These are phyloP conservation scores for Ormia ochracea DNA, from an alignment of 2,888 invertebrate genomes.

Conservation along the genomic window DNA sequence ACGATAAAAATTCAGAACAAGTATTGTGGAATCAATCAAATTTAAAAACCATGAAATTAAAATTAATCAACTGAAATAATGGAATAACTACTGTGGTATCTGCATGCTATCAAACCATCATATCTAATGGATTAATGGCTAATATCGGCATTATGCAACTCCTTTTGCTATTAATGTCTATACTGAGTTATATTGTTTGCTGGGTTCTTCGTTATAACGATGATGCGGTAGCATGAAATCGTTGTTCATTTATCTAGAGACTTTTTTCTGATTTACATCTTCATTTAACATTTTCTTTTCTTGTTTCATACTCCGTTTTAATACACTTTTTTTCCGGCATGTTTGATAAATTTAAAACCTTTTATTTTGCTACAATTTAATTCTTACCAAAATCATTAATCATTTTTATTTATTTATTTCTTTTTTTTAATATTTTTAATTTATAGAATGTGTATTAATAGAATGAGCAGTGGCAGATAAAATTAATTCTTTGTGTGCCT, in stretches of 20 bases:
- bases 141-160: too few relatives aligned
- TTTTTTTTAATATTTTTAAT: background rate
- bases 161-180: too few relatives aligned
- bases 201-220: background rate
- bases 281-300: background rate
- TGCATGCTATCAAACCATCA: too few relatives aligned
- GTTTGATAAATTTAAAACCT: conserved; percentile 44
- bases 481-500: too few relatives aligned
- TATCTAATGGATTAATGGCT: too few relatives aligned
- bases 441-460: too few relatives aligned
- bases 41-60: too few relatives aligned
- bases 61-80: too few relatives aligned
- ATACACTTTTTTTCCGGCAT: conserved; percentile 22
- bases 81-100: too few relatives aligned
- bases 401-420: conserved; percentile 1
- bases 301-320: background rate
- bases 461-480: too few relatives aligned
- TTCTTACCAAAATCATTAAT: conserved; percentile 54
- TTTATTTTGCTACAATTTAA: conserved; percentile 44
- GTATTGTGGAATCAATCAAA: too few relatives aligned
- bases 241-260: conserved; percentile 45
- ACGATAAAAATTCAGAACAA: too few relatives aligned
- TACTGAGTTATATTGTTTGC: background rate
- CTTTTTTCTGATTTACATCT: conserved; percentile 28
- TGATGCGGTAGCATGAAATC: conserved; percentile 18